Evolutionary conservation across 64 coral and sea anemone species (phyloP).

Genomic region (Catalaphyllia jardinei): DNA sequence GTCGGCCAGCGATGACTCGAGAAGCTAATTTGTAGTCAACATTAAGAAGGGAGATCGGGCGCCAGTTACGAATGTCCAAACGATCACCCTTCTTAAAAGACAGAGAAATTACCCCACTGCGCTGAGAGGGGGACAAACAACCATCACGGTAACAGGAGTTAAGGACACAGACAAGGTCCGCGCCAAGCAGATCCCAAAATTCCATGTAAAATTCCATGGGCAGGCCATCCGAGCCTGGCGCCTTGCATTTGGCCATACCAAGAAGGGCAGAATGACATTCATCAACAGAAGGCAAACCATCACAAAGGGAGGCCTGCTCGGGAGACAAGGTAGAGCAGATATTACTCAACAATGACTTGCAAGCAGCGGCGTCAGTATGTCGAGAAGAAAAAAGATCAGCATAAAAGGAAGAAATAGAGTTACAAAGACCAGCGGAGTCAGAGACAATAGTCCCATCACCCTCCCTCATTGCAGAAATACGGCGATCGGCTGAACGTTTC

Average conservation of each 20-base stretch:
- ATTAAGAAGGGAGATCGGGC: neutral
- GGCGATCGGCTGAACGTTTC: neutral
- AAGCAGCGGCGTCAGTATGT: neutral
- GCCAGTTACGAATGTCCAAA: neutral
- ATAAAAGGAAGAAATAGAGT: neutral
- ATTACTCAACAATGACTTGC: neutral
- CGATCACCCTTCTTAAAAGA: slow-evolving; percentile 15
- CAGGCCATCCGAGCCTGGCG: neutral
- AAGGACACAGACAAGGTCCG: neutral
- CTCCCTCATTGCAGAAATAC: neutral
- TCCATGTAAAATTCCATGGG: slow-evolving; percentile 28
- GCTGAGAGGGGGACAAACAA: neutral
- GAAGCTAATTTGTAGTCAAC: no score
- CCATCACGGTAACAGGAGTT: neutral
- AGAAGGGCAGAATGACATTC: neutral
- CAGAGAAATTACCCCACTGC: neutral
- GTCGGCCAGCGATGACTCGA: neutral
- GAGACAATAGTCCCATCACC: neutral
- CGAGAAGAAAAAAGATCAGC: neutral
- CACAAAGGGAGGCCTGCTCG: neutral
- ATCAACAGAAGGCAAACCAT: neutral
- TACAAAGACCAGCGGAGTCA: neutral
- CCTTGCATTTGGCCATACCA: neutral
- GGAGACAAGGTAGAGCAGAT: neutral
- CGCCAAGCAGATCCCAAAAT: slow-evolving; percentile 3